Evolutionary conservation across 2,113 vertebrate species (phyloP).

Genomic region (Caretta caretta): DNA sequence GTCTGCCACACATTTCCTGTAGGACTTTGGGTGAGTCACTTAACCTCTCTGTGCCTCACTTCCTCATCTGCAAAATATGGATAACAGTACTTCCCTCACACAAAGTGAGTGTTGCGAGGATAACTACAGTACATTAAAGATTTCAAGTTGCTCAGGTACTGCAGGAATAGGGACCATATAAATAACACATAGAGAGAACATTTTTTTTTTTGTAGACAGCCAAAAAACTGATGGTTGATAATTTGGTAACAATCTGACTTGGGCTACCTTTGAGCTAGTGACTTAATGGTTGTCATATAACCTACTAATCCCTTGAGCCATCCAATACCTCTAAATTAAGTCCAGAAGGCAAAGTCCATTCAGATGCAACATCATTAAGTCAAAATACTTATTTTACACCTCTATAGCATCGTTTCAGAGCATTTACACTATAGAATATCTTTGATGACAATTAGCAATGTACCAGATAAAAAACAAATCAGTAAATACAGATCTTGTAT

Average conservation of each 20-base stretch:
- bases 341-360: not conserved
- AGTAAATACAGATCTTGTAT: not conserved
- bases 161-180: not conserved
- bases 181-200: not conserved
- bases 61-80: not conserved
- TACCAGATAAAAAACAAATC: not conserved
- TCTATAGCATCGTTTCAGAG: not conserved
- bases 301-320: not conserved
- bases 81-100: not conserved
- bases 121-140: not conserved
- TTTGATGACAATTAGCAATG: not conserved
- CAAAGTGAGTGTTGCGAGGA: not conserved
- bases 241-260: not conserved
- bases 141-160: not conserved
- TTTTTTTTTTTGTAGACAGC: not conserved
- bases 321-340: constrained; percentile 17
- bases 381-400: not conserved
- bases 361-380: constrained; percentile 27
- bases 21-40: not conserved
- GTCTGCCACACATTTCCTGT: not conserved
- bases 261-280: not conserved
- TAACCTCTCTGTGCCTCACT: not conserved
- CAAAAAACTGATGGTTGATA: not conserved
- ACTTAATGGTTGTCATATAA: not conserved
- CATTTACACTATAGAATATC: not conserved